Percentiles rank a stretch among this genome's conserved stretches.
phyloP scores from a whole-genome alignment of 2,888 invertebrate genomes.

The Xanthia togata region DNA sequence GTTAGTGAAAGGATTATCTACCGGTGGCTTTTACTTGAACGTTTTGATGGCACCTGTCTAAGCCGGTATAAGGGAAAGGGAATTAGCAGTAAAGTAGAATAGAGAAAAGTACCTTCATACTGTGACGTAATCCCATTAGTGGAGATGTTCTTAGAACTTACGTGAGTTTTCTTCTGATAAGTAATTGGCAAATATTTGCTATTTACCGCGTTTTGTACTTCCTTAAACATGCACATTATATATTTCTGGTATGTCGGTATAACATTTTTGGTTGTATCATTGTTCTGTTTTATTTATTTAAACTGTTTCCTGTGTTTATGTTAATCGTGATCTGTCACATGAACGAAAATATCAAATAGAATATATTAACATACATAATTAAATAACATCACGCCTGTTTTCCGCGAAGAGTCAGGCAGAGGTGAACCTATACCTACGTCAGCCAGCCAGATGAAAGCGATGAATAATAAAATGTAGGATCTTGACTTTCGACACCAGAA shows the following conservation, averaged over 20 bases:
- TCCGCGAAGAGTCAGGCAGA: too few relatives aligned
- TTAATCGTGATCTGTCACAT: background rate
- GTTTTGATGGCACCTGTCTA: slow-evolving; percentile 51
- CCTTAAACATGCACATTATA: background rate
- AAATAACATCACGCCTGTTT: too few relatives aligned
- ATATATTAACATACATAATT: too few relatives aligned
- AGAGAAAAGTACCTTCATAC: slow-evolving; percentile 57
- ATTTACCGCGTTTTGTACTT: slow-evolving; percentile 1
- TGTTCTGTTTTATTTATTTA: background rate
- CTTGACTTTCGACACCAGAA: slow-evolving; percentile 13
- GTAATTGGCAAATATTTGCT: slow-evolving; percentile 31
- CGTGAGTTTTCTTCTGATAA: slow-evolving; percentile 29
- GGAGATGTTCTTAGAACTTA: slow-evolving; percentile 25
- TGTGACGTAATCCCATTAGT: slow-evolving; percentile 39
- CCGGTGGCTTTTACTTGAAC: slow-evolving; percentile 45
- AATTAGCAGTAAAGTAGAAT: slow-evolving; percentile 64
- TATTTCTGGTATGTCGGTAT: too few relatives aligned
- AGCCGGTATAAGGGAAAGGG: slow-evolving; percentile 72
- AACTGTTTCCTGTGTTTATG: background rate
- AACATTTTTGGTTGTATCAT: background rate
- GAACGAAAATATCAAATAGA: too few relatives aligned
- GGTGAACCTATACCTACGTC: too few relatives aligned
- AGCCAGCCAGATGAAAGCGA: background rate
- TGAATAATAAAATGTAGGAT: background rate
- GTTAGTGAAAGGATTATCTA: slow-evolving; percentile 61